Percentiles rank a stretch among this genome's conserved stretches.
phyloP scores from a whole-genome alignment of 2,113 vertebrate genomes.

The Chloebia gouldiae region DNA sequence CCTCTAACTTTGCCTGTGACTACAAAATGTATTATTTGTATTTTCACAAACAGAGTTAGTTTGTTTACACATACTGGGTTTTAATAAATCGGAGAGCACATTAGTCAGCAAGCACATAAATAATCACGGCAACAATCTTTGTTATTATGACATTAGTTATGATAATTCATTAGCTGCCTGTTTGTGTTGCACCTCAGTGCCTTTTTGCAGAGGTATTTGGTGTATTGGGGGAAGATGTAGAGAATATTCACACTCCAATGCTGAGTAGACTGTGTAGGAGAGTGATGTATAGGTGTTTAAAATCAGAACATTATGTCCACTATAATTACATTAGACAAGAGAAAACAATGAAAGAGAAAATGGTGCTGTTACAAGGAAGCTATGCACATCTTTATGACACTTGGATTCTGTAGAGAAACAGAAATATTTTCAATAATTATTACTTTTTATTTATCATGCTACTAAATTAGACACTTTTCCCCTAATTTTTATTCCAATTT shows the following conservation, averaged over 20 bases:
- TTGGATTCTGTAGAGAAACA: not conserved
- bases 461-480: not conserved
- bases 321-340: not conserved
- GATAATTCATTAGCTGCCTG: constrained; percentile 42
- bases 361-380: not conserved
- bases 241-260: not conserved
- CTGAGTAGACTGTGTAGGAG: not conserved
- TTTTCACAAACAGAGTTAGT: not conserved
- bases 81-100: constrained; percentile 32
- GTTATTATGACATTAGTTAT: constrained; percentile 55
- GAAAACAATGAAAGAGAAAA: not conserved
- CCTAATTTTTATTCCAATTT: not conserved
- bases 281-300: not conserved
- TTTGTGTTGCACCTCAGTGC: not conserved
- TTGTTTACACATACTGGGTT: constrained; percentile 29
- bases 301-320: not conserved
- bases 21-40: not conserved
- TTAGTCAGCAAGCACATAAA: constrained; percentile 25
- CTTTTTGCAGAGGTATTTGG: not conserved
- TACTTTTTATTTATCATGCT: not conserved
- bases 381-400: not conserved
- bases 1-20: not conserved
- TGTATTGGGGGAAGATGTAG: not conserved
- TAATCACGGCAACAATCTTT: constrained; percentile 32
- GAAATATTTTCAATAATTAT: not conserved